Evolutionary conservation across 2,113 vertebrate species (phyloP).

Genomic region (Lepus europaeus): DNA sequence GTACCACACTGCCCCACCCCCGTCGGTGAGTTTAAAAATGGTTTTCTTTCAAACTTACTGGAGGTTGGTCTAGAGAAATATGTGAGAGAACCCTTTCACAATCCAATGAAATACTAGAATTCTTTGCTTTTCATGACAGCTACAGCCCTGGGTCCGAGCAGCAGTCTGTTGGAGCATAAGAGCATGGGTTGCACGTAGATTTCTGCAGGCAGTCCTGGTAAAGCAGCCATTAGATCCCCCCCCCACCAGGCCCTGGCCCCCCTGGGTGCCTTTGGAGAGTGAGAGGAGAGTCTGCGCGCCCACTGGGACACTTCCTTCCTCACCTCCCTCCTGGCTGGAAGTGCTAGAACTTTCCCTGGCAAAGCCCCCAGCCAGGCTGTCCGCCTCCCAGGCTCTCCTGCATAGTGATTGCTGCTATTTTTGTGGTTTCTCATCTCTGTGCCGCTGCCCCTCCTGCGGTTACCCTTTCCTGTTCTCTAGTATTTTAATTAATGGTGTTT

Average conservation of each 20-base stretch:
- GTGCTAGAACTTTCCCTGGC: background rate
- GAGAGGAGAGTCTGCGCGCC: background rate
- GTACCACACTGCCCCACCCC: too few relatives aligned
- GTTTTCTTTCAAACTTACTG: background rate
- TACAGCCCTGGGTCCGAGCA: background rate
- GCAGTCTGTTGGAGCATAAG: background rate
- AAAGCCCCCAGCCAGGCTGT: background rate
- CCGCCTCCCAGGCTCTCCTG: background rate
- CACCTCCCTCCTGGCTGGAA: too few relatives aligned
- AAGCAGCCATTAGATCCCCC: background rate
- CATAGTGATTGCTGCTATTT: conserved; percentile 58
- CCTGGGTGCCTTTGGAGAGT: background rate
- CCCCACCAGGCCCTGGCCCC: background rate
- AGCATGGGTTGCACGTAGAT: accelerated
- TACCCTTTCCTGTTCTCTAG: conserved; percentile 67
- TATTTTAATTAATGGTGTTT: conserved; percentile 79
- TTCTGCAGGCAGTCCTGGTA: background rate
- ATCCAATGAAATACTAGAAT: background rate
- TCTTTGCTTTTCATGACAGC: conserved; percentile 38
- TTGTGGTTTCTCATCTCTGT: conserved; percentile 20
- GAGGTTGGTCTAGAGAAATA: background rate
- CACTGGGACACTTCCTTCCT: background rate
- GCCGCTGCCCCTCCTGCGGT: conserved; percentile 55
- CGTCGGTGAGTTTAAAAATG: background rate
- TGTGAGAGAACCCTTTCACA: background rate